A percentile compares a stretch with the other conserved stretches of the same genome.
Conservation (phyloP, 23 tunicate genomes). For the Phallusia fumigata region DNA sequence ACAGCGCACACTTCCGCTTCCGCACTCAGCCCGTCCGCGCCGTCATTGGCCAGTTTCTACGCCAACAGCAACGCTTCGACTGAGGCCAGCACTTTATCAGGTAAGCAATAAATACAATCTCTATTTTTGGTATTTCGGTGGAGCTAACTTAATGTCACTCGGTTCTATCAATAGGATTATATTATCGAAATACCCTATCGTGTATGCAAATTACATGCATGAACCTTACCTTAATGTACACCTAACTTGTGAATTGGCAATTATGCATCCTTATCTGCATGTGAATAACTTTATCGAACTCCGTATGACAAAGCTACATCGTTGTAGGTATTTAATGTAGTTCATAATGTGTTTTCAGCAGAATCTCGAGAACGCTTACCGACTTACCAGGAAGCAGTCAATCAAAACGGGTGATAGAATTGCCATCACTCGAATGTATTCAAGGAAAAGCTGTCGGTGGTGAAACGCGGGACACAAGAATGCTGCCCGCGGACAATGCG, state of each 20-base stretch:
- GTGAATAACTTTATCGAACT: background rate
- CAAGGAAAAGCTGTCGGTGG: too few species aligned
- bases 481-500: too few species aligned
- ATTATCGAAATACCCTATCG: too few species aligned
- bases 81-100: conserved; percentile 2
- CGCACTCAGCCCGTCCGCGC: conserved; percentile 15
- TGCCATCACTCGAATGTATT: too few species aligned
- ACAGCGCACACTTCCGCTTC: background rate
- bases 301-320: background rate
- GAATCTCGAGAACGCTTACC: background rate
- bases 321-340: background rate
- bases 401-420: background rate
- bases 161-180: too few species aligned
- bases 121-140: too few species aligned
- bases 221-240: too few species aligned
- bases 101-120: background rate
- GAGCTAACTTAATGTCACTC: too few species aligned
- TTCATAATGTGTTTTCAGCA: background rate
- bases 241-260: background rate
- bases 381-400: background rate
- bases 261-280: background rate
- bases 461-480: too few species aligned
- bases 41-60: conserved; percentile 21
- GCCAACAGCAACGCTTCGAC: conserved; percentile 7
- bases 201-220: too few species aligned